Evolutionary conservation across 2,797 vertebrate genomes (phyloP), one percentile per base, ranked within the genome.

Genomic region (Spheniscus humboldti): DNA sequence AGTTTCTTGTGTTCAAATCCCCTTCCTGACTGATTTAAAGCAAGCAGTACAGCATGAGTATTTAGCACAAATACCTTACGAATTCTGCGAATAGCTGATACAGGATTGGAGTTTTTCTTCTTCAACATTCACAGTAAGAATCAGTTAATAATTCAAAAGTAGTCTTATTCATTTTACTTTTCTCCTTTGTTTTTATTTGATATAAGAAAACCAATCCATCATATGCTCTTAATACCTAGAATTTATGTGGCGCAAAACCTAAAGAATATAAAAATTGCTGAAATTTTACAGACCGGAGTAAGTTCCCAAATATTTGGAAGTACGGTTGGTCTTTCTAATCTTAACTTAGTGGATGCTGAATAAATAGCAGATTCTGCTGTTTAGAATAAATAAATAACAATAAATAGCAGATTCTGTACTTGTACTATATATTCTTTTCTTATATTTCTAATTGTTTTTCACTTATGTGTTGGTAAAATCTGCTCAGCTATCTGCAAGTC

Each of bases 371-470:
- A 84, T 93, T 91, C 24, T 14, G 24, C 37, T 76, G n/a, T 60
- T 74, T 81, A 43, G 17, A 85, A 52, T 60, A 80, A 78, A 79
- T 41, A 74, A 79, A 55, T 7, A 73, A 3, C 12, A 91, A 76
- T 69, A 96, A 86, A 73, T 30, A 30, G n/a, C 31, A 74, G 72
- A 83, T 90, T 47, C 23, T 67, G 28, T 50, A 62, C 60, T 66
- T 94, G 31, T 37, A 60, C 72, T 90, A 50, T 78, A 59, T 75
- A 77, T 90, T 94, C 47, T 45, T 71, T 74, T 88, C 78, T 74
- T 91, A 64, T 50, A 80, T 79, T 64, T 48, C 69, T 95, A 78
- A 91, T 82, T 84, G 52, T 87, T 97, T 90, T 94, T 91, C 71
- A 80, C 7, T 82, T 95, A 60, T 43, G 31, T 52, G 25, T 30